Evolutionary conservation across 2,888 invertebrate species (phyloP).

Genomic region (Nemapogon koenigi): DNA sequence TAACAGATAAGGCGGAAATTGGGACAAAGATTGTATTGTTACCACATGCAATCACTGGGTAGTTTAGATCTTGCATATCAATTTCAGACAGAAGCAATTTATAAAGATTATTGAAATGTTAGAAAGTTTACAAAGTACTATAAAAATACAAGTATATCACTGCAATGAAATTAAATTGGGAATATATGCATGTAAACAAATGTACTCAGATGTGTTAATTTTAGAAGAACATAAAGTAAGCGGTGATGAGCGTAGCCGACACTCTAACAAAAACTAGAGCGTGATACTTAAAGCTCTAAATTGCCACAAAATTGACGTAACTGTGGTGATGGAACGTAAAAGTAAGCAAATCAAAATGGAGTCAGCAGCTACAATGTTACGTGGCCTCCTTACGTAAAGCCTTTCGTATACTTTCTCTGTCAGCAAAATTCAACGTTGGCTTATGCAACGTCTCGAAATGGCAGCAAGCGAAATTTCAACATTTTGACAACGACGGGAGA

Average conservation of each 20-base stretch:
- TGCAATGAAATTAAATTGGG: too few species aligned
- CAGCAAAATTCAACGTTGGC: slow-evolving; percentile 61
- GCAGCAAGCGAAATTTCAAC: slow-evolving; percentile 60
- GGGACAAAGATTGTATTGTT: slow-evolving; percentile 42
- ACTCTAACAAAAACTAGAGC: slow-evolving; percentile 19
- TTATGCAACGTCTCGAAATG: slow-evolving; percentile 54
- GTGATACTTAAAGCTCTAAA: slow-evolving; percentile 31
- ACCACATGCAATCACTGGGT: too few species aligned
- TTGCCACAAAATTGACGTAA: slow-evolving; percentile 49
- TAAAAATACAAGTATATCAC: too few species aligned
- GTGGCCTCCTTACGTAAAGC: slow-evolving; percentile 52
- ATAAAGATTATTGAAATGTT: too few species aligned
- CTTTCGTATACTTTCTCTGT: slow-evolving; percentile 65
- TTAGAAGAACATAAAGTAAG: too few species aligned
- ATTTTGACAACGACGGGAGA: slow-evolving; percentile 44
- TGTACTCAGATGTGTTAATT: too few species aligned
- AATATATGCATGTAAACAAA: too few species aligned
- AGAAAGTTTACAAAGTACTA: too few species aligned
- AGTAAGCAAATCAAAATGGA: slow-evolving; percentile 62
- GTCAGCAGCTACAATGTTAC: slow-evolving; percentile 45
- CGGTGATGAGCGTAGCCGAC: too few species aligned
- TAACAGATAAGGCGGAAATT: slow-evolving; percentile 53
- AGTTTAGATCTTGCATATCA: too few species aligned
- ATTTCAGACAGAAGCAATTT: too few species aligned
- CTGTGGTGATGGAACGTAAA: slow-evolving; percentile 42